Evolutionary conservation across 2,113 vertebrate genomes (phyloP).

Genomic region (Phoenicopterus ruber): DNA sequence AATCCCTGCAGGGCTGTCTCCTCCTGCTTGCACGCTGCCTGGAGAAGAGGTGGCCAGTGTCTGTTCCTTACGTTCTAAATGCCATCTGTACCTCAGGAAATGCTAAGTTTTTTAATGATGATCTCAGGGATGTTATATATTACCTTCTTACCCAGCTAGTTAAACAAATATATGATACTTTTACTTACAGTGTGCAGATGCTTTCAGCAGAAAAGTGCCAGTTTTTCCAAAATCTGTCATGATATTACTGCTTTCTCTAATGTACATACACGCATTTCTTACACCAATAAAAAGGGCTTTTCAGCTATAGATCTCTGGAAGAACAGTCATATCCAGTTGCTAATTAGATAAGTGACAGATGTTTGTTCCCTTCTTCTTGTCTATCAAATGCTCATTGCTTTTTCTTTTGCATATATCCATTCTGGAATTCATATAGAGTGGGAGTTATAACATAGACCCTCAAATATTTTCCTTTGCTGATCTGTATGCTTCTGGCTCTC

Average conservation of each 20-base stretch:
- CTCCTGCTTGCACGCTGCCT: background rate
- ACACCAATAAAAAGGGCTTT: background rate
- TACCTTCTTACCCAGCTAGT: conserved; percentile 13
- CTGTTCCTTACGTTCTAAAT: background rate
- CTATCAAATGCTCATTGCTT: background rate
- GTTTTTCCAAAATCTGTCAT: conserved; percentile 20
- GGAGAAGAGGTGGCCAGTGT: background rate
- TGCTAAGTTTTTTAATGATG: background rate
- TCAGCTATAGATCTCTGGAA: conserved; percentile 27
- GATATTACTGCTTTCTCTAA: conserved; percentile 20
- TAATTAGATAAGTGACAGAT: conserved; percentile 47
- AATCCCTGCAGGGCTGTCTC: background rate
- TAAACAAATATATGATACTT: conserved; percentile 49
- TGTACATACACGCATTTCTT: background rate
- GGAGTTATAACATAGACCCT: background rate
- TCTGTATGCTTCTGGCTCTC: background rate
- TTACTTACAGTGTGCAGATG: conserved; percentile 6
- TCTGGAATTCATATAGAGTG: background rate
- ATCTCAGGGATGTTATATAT: background rate
- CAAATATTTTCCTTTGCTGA: background rate
- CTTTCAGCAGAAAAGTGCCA: conserved; percentile 21
- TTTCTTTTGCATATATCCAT: background rate
- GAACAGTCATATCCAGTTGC: conserved; percentile 25
- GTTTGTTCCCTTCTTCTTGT: background rate
- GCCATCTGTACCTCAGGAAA: background rate